Conservation (phyloP, 2,888 invertebrate species). For the Callimorpha dominula region DNA sequence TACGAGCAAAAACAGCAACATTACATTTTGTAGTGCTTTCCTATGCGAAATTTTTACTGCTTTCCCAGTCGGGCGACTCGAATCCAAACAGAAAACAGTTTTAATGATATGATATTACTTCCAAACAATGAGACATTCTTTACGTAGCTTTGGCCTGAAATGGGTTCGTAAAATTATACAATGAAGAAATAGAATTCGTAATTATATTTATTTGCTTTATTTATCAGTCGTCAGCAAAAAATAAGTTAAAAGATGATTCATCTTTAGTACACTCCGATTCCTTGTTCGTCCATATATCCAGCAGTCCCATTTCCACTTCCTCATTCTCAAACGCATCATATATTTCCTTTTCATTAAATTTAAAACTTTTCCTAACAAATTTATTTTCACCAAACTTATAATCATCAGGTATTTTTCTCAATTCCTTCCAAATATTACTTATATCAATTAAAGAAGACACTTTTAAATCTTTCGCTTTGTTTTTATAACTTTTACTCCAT, state of each 20-base stretch:
- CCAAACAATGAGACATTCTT: too few species aligned
- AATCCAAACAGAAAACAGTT: too few species aligned
- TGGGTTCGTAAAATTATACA: too few species aligned
- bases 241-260: constrained; percentile 43
- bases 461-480: constrained; percentile 59
- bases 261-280: constrained; percentile 37
- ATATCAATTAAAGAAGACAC: constrained; percentile 68
- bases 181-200: too few species aligned
- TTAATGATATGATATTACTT: too few species aligned
- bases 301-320: constrained; percentile 69
- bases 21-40: too few species aligned
- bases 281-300: constrained; percentile 69
- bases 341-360: constrained; percentile 71
- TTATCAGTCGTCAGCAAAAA: constrained; percentile 47
- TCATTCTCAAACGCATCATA: constrained; percentile 66
- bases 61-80: too few species aligned
- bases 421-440: constrained; percentile 62
- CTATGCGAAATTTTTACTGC: too few species aligned
- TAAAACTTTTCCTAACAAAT: constrained; percentile 34
- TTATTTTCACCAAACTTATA: constrained; percentile 57
- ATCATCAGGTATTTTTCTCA: constrained; percentile 67
- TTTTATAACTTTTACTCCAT: constrained; percentile 68
- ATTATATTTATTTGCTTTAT: neutral
- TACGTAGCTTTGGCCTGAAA: too few species aligned
- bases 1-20: too few species aligned